These are phyloP conservation scores for Strix aluco DNA, from an alignment of 2,113 vertebrate genomes.

Conservation along the genomic window DNA sequence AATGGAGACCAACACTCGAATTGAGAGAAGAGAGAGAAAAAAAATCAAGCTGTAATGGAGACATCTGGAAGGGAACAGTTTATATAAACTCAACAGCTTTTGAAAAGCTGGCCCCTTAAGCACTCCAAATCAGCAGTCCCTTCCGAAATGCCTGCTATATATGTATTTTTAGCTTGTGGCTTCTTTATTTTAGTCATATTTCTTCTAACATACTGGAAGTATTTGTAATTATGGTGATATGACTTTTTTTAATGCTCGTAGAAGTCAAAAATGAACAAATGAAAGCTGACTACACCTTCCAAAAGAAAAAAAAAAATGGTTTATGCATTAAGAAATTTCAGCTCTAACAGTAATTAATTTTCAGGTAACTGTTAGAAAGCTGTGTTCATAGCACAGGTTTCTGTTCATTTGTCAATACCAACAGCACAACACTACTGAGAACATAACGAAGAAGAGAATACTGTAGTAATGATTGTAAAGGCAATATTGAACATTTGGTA, in stretches of 20 bases:
- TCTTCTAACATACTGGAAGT: background rate
- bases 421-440: background rate
- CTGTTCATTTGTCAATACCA: background rate
- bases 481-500: background rate
- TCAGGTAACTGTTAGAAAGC: background rate
- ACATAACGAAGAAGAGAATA: background rate
- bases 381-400: background rate
- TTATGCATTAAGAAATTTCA: background rate
- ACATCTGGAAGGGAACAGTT: slow-evolving; percentile 11
- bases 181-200: background rate
- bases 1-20: background rate
- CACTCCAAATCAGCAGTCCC: background rate
- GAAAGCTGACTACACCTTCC: background rate
- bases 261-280: background rate
- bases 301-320: background rate
- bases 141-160: background rate
- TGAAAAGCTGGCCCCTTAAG: background rate
- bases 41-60: background rate
- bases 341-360: background rate
- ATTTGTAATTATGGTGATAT: background rate
- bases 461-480: background rate
- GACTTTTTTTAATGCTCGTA: background rate
- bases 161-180: background rate
- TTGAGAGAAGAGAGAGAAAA: background rate
- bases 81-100: slow-evolving; percentile 18